Evolutionary conservation across 1,140 invertebrate species (phyloP).

Genomic region (Drosophila bocqueti): DNA sequence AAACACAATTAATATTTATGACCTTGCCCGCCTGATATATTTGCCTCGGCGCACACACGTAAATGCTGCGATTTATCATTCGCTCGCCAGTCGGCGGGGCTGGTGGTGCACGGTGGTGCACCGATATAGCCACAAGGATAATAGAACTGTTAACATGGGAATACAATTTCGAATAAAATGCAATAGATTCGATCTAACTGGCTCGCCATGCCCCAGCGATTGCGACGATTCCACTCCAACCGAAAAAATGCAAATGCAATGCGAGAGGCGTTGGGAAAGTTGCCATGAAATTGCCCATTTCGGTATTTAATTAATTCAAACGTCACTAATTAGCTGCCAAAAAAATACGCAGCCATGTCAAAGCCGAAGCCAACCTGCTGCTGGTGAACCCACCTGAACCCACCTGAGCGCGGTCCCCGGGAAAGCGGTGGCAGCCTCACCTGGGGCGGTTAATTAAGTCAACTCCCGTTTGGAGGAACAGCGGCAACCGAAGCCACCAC

Average conservation of each 20-base stretch:
- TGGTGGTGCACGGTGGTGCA: not conserved
- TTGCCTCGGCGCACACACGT: slow-evolving; percentile 79
- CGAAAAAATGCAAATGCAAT: slow-evolving; percentile 33
- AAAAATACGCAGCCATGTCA: slow-evolving; percentile 67
- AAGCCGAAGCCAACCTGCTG: slow-evolving; percentile 53
- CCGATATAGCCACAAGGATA: slow-evolving; percentile 77
- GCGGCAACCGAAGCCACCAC: slow-evolving; percentile 28
- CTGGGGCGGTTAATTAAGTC: slow-evolving; percentile 80
- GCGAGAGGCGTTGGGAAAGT: slow-evolving; percentile 43
- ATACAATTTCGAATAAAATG: slow-evolving; percentile 77
- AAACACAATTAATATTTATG: slow-evolving; percentile 83
- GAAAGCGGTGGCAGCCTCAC: slow-evolving; percentile 32
- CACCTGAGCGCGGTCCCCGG: slow-evolving; percentile 21
- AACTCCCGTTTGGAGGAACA: slow-evolving; percentile 68
- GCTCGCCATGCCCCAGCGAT: slow-evolving; percentile 21
- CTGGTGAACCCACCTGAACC: slow-evolving; percentile 34
- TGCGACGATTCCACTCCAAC: not conserved
- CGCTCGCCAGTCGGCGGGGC: slow-evolving; percentile 11
- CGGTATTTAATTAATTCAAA: slow-evolving; percentile 71
- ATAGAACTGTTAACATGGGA: slow-evolving; percentile 82
- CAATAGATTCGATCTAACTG: slow-evolving; percentile 51
- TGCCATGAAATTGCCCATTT: slow-evolving; percentile 58
- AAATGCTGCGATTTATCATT: slow-evolving; percentile 81
- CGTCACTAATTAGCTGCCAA: slow-evolving; percentile 77
- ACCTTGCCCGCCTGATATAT: slow-evolving; percentile 81